These are phyloP conservation scores for Idris sp. DNA, from an alignment of 1,140 invertebrate genomes.

Conservation along the genomic window DNA sequence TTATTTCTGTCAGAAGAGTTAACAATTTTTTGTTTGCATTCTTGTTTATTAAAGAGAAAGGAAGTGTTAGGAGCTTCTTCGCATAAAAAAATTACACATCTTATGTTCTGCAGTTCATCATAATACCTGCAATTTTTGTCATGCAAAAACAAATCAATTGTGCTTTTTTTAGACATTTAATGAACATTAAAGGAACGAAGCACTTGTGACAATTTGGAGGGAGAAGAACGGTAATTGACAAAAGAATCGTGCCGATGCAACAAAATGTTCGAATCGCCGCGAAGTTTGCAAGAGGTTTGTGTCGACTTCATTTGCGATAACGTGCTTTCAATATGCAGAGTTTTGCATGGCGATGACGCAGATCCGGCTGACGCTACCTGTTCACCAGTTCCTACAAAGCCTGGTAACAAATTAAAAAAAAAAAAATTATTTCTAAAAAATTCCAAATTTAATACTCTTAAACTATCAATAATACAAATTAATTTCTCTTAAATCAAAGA, in stretches of 20 bases:
- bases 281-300: conserved; percentile 83
- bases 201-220: background rate
- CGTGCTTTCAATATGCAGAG: conserved; percentile 81
- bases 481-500: too few species aligned
- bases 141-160: conserved; percentile 12
- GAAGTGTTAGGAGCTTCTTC: conserved; percentile 4
- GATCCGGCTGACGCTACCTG: conserved; percentile 50
- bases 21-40: too few species aligned
- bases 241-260: conserved; percentile 17
- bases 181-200: conserved; percentile 9
- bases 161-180: conserved; percentile 17
- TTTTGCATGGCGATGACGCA: conserved; percentile 66
- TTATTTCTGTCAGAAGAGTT: too few species aligned
- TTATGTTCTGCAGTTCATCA: conserved; percentile 2
- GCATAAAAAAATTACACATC: conserved; percentile 2
- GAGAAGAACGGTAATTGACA: conserved; percentile 6
- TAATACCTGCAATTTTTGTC: conserved; percentile 1
- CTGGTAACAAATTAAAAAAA: conserved; percentile 48
- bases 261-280: conserved; percentile 83
- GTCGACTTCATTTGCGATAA: conserved; percentile 85
- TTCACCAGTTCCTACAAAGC: conserved; percentile 46
- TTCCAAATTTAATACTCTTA: too few species aligned
- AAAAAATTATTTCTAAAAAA: too few species aligned
- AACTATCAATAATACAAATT: too few species aligned
- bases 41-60: too few species aligned